phyloP scores from a whole-genome alignment of 1,140 invertebrate genomes.

The Drosophila triauraria region DNA sequence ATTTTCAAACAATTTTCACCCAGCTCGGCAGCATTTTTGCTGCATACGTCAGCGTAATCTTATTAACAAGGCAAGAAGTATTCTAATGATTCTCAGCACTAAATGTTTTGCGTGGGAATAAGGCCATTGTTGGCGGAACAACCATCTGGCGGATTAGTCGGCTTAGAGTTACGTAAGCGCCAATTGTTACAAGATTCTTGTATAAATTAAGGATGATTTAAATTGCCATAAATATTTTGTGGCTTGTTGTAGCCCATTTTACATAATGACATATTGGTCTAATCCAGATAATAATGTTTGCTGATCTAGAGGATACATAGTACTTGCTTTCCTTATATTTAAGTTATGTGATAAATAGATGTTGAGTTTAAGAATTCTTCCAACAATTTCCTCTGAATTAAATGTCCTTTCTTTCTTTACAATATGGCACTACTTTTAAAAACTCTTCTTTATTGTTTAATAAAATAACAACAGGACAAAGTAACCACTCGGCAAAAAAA shows the following conservation, averaged over 20 bases:
- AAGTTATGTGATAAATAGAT: no score
- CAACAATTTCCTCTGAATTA: neutral
- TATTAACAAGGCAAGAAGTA: conserved; percentile 44
- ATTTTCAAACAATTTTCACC: conserved; percentile 37
- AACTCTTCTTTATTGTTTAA: neutral
- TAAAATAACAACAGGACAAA: conserved; percentile 15
- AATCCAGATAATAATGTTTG: conserved; percentile 1
- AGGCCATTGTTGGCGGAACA: conserved; percentile 5
- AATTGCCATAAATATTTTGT: conserved; percentile 23
- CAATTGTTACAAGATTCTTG: neutral
- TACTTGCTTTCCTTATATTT: neutral
- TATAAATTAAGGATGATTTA: conserved; percentile 4
- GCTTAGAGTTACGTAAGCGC: conserved; percentile 15
- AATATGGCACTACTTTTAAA: neutral
- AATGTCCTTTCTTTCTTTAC: neutral
- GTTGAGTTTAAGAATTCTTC: neutral
- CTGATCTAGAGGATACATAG: neutral
- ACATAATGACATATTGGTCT: conserved; percentile 5
- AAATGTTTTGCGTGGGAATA: conserved; percentile 15
- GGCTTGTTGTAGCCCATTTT: neutral
- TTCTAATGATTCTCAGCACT: conserved; percentile 41
- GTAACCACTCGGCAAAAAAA: conserved; percentile 15
- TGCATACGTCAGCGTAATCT: conserved; percentile 41
- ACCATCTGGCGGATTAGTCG: conserved; percentile 29
- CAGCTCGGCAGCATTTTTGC: neutral